Evolutionary conservation across 2,113 vertebrate genomes (phyloP).

Genomic region (Onychostoma macrolepis): DNA sequence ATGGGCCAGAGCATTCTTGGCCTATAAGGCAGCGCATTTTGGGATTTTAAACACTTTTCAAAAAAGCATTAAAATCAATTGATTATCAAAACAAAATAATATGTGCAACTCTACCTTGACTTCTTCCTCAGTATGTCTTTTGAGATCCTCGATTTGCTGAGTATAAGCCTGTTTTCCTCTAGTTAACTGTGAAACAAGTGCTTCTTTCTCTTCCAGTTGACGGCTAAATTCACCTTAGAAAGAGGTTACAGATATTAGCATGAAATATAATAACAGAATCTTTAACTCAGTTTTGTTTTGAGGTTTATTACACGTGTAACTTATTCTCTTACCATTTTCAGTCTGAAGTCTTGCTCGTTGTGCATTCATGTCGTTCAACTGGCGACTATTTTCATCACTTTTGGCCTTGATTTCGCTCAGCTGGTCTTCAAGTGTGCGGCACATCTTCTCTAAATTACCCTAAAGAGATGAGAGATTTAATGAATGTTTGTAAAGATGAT

Average conservation of each 20-base stretch:
- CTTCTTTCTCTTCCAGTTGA: no score
- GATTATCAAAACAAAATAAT: not conserved
- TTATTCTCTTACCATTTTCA: slow-evolving; percentile 53
- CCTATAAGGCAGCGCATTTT: not conserved
- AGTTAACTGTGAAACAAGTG: no score
- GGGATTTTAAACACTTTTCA: not conserved
- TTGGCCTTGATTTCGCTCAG: slow-evolving; percentile 80
- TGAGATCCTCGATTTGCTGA: no score
- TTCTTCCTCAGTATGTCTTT: not conserved
- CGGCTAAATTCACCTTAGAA: no score
- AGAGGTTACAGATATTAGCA: no score
- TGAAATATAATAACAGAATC: no score
- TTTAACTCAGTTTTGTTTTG: no score
- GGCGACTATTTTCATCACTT: slow-evolving; percentile 70
- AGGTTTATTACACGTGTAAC: no score
- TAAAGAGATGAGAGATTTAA: no score
- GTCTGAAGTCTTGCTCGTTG: slow-evolving; percentile 57
- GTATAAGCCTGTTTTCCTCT: no score
- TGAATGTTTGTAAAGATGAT: no score
- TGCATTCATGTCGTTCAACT: slow-evolving; percentile 53
- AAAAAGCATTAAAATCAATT: not conserved
- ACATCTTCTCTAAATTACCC: slow-evolving; percentile 46
- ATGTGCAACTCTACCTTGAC: not conserved
- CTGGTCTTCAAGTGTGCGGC: slow-evolving; percentile 65
- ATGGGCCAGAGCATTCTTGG: not conserved